Percentiles rank a stretch among this genome's conserved stretches.
Conservation (phyloP, 2,113 vertebrate genomes). For the Dicaeum eximium region DNA sequence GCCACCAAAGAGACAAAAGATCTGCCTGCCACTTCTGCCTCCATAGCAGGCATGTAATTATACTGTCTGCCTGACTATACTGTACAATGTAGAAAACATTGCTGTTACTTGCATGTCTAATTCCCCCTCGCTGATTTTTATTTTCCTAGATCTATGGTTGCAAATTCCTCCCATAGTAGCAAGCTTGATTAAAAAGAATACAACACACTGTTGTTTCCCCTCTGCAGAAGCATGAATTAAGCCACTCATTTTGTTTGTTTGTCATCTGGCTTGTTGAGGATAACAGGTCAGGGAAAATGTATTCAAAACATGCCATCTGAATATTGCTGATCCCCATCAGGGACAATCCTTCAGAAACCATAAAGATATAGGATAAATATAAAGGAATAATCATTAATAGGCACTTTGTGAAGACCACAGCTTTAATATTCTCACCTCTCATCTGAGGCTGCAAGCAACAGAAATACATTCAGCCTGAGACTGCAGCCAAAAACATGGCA, state of each 20-base stretch:
- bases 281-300: conserved; percentile 56
- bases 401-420: conserved; percentile 65
- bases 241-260: conserved; percentile 68
- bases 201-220: conserved; percentile 52
- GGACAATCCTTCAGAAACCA: conserved; percentile 55
- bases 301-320: conserved; percentile 53
- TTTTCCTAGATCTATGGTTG: conserved; percentile 75
- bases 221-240: conserved; percentile 74
- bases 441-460: conserved; percentile 34
- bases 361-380: conserved; percentile 18
- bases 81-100: conserved; percentile 89
- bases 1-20: conserved; percentile 84
- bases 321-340: conserved; percentile 54
- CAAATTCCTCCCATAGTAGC: conserved; percentile 72
- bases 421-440: conserved; percentile 64
- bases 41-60: conserved; percentile 81
- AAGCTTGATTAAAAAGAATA: conserved; percentile 72
- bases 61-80: conserved; percentile 83
- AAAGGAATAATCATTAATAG: conserved; percentile 25
- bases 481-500: conserved; percentile 9
- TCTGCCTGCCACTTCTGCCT: conserved; percentile 83
- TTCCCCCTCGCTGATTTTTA: conserved; percentile 67
- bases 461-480: conserved; percentile 36
- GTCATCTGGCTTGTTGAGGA: conserved; percentile 63
- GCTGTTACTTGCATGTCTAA: conserved; percentile 91